A percentile compares a stretch with the other conserved stretches of the same genome.
These are phyloP conservation scores for Nyleta sp. DNA, from an alignment of 2,888 invertebrate species.

Conservation along the genomic window DNA sequence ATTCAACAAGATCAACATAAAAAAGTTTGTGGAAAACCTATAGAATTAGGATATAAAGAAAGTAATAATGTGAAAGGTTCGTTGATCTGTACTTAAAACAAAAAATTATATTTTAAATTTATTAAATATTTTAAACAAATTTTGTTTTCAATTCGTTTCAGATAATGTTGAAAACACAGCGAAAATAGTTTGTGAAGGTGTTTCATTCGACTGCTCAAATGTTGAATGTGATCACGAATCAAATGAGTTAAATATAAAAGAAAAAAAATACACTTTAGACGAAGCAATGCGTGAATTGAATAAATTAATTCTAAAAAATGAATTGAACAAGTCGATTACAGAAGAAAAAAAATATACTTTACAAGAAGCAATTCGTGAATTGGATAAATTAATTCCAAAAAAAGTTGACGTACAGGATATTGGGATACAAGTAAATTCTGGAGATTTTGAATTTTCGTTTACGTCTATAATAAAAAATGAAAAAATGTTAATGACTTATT, in stretches of 20 bases:
- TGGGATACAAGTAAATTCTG: slow-evolving; percentile 4
- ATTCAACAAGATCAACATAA: no score
- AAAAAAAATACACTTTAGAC: slow-evolving; percentile 7
- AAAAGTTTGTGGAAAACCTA: slow-evolving; percentile 2
- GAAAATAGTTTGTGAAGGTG: neutral
- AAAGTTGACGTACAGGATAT: neutral
- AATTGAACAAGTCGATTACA: no score
- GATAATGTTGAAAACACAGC: neutral
- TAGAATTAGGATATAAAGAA: slow-evolving; percentile 1
- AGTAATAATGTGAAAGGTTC: neutral
- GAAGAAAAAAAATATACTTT: no score
- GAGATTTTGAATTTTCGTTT: neutral
- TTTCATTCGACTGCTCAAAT: neutral
- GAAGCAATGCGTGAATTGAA: no score
- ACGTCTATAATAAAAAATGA: slow-evolving; percentile 7
- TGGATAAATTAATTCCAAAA: no score
- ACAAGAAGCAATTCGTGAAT: no score
- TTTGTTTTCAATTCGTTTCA: slow-evolving; percentile 11
- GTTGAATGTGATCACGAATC: slow-evolving; percentile 6
- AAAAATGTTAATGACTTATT: neutral
- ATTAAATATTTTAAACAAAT: slow-evolving; percentile 12
- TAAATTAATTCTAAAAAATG: no score
- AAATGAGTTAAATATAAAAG: neutral
- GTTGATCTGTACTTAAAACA: neutral
- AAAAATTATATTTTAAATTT: slow-evolving; percentile 6